Evolutionary conservation across 2,113 vertebrate genomes (phyloP), one percentile per base, ranked within the genome.

Genomic region (Sigmodon hispidus): DNA sequence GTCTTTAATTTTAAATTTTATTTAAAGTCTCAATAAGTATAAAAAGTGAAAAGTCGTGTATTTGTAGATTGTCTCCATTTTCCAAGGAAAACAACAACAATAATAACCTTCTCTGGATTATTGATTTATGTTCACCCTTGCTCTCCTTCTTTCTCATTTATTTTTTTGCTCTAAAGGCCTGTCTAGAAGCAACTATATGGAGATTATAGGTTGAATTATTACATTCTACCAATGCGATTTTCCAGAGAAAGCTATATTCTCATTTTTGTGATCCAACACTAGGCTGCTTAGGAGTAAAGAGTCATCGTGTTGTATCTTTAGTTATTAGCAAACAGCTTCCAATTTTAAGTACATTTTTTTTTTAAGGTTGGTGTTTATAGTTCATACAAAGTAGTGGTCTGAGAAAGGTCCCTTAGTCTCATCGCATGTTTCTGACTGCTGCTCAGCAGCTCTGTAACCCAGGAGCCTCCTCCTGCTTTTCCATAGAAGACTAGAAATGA

Each of bases 41-140:
- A 5, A 93, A 76, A 87, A 79, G 40, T 86, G 55, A 90, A 95
- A 88, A 77, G 36, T 86, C 26, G 57, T 69, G 75, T 73, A 95
- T 87, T 29, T 90, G 84, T 45, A 76, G 3, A 3, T 52, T 84
- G 12, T 67, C 50, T 16, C 83, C 34, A 24, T 79, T 85, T 83
- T 93, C 63, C 17, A 86, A 91, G 48, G 26, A 81, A 93, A 93
- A 83, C 8, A 89, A 87, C 34, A 83, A 86, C 11, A n/a, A 80
- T 45, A 69, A 63, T 63, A 63, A 19, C 24, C 52, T 22, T 55
- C 10, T 10, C 9, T 70, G 59, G 34, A 50, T 21, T 70, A 5
- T 0, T 81, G 45, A 22, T 73, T 90, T 40, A 52, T 43, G 45
- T 12, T 75, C 40, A 11, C 12, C 17, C 45, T 10, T 10, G 3